Conservation (phyloP, 2,888 invertebrate genomes). For the Digitonthophagus gazella region DNA sequence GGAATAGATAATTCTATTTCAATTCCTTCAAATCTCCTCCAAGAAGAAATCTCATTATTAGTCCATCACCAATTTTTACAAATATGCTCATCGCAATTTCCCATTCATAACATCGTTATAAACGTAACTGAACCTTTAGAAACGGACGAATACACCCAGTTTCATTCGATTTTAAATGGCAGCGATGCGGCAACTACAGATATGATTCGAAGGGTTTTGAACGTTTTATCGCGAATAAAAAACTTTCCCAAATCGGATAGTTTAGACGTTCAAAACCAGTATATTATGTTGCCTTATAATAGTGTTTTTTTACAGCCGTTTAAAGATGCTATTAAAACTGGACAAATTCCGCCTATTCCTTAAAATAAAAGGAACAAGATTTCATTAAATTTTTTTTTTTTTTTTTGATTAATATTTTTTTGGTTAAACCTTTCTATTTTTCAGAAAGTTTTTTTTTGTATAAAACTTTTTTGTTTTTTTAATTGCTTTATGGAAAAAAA, state of each 20-base stretch:
- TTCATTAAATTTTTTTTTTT: not conserved
- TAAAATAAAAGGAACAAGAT: not conserved
- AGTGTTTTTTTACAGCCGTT: conserved; percentile 12
- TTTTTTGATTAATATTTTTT: not conserved
- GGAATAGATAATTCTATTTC: conserved; percentile 28
- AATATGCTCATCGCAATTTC: conserved; percentile 23
- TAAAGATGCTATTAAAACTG: not conserved
- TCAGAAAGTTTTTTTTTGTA: too few species aligned
- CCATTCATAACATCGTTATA: conserved; percentile 23
- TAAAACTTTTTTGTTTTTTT: too few species aligned
- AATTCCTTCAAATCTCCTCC: conserved; percentile 26
- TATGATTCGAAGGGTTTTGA: conserved; percentile 26
- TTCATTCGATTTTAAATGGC: conserved; percentile 17
- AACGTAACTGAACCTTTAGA: not conserved
- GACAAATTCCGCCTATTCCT: not conserved
- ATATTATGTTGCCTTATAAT: conserved; percentile 13
- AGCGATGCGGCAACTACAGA: conserved; percentile 8
- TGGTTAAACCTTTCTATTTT: not conserved
- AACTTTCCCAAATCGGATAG: conserved; percentile 11
- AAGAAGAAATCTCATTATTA: conserved; percentile 30
- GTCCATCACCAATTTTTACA: conserved; percentile 29
- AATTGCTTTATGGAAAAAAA: too few species aligned
- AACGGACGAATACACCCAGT: conserved; percentile 13
- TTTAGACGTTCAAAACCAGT: not conserved
- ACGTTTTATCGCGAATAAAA: conserved; percentile 24